Percentiles rank a stretch among this genome's conserved stretches.
These are phyloP conservation scores for Tuberolachnus salignus DNA, from an alignment of 2,888 invertebrate species.

Conservation along the genomic window DNA sequence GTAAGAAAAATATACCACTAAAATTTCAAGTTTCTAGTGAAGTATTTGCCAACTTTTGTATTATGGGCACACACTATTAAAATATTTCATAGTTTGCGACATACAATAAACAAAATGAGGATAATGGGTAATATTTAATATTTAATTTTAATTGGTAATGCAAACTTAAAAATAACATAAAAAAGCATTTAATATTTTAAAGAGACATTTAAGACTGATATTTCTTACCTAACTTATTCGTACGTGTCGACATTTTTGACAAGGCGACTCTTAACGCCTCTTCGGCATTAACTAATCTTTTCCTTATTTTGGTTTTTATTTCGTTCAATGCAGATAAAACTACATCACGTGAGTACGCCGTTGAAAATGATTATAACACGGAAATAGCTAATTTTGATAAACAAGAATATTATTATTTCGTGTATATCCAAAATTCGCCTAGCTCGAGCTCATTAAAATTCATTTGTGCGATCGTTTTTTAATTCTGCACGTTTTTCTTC, in stretches of 20 bases:
- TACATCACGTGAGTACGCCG: constrained; percentile 10
- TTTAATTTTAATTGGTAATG: too few species aligned
- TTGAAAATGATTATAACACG: constrained; percentile 1
- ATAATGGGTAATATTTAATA: too few species aligned
- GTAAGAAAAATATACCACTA: too few species aligned
- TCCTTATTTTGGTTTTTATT: constrained; percentile 7
- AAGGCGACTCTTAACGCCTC: neutral
- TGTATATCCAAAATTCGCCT: neutral
- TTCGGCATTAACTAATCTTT: neutral
- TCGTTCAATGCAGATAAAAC: neutral
- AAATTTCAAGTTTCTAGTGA: too few species aligned
- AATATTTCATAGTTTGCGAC: too few species aligned
- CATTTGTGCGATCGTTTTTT: neutral
- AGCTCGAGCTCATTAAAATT: neutral
- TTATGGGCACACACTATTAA: too few species aligned
- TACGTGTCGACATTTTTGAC: neutral
- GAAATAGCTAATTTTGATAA: too few species aligned
- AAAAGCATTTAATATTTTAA: too few species aligned
- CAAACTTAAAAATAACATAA: too few species aligned
- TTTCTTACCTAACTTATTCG: too few species aligned
- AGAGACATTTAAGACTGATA: neutral
- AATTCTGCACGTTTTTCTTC: neutral
- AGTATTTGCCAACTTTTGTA: too few species aligned
- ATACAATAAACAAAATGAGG: too few species aligned
- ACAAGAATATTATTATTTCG: constrained; percentile 35